Evolutionary conservation across 1,140 invertebrate genomes (phyloP), one percentile per base, ranked within the genome.

Genomic region (Apis florea): DNA sequence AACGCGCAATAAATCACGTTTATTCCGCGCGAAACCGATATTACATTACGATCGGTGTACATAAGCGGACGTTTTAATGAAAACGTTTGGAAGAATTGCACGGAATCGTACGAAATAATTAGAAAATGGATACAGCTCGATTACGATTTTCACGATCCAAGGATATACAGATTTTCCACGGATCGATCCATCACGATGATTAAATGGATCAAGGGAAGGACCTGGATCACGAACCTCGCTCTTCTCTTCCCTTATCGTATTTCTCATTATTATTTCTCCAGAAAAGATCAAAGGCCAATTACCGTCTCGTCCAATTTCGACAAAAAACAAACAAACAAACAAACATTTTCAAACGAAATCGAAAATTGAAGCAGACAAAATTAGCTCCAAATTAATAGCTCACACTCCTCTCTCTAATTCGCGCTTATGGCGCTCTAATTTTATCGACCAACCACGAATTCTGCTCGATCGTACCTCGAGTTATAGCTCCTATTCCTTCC

Each of bases 41-140:
- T 56, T 66, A 19, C 31, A 17, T 17, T 21, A 40, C 54, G 54
- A 17, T 17, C 26, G 53, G 13, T 17, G 31, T 9, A 31, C 0
- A 40, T 40, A 40, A 40, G 69, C 47, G 66, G 69, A 66, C 59
- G 8, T 59, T 75, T 81, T 76, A 82, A 82, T 76, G 79, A 76
- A 82, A 82, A 82, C 79, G 79, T 82, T 54, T 13, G 72, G 53
- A 82, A 76, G 79, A 76, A 82, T 76, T 73, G 71, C 47, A 64
- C 72, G 79, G 68, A 61, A 76, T 73, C 72, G 54, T 82, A n/a
- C 79, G 26, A 40, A 24, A 64, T n/a, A 82, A 82, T 82, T 82
- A 76, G 64, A 68, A n/a, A 56, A 66, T 70, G 24, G 56, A 79
- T 47, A 54, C 19, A 26, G n/a, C 0, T 10, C 5, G 8, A 12